Evolutionary conservation across 2,113 vertebrate genomes (phyloP), one percentile per base, ranked within the genome.

Genomic region (Circaetus gallicus): DNA sequence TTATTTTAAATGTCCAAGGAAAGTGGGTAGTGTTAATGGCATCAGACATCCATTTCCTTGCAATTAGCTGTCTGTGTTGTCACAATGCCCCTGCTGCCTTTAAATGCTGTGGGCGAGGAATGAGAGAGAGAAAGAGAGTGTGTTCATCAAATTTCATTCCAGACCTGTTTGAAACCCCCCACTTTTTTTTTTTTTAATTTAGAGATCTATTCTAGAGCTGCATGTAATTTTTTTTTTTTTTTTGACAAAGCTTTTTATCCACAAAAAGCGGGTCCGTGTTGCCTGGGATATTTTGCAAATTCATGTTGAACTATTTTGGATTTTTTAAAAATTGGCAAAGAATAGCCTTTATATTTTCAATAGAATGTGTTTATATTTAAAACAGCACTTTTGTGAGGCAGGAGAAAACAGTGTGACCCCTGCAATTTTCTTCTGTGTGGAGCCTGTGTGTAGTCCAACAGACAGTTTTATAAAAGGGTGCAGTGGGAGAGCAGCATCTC

Each of bases 51-150:
- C 80, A 93, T 97, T 97, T 97, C 90, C 94, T 95, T 82, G 94
- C 92, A 97, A 97, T 97, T 97, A 95, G 95, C 90, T 96, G 95
- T 92, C 92, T 95, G 55, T 86, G 69, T 96, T 97, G 90, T 95
- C 90, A 95, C 86, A 90, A 63, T 80, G 88, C 72, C 47, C 55
- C 90, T 79, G 86, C 95, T 97, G 94, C 83, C 90, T 93, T 95
- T 89, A 83, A 86, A 92, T 92, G 95, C 92, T 93, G 65, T 92
- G 92, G 92, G 91, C 19, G 1, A 96, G 55, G 59, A 95, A 91
- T 24, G 17, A 90, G 61, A 78, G 55, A 71, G 42, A 71, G 49
- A 74, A 86, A 93, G 74, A 85, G 53, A 94, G n/a, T 6, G 0
- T 34, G 76, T 83, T 89, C 69, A 82, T 92, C 71, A 92, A 86